Conservation (phyloP, 2,888 invertebrate genomes). For the Machimus rusticus region DNA sequence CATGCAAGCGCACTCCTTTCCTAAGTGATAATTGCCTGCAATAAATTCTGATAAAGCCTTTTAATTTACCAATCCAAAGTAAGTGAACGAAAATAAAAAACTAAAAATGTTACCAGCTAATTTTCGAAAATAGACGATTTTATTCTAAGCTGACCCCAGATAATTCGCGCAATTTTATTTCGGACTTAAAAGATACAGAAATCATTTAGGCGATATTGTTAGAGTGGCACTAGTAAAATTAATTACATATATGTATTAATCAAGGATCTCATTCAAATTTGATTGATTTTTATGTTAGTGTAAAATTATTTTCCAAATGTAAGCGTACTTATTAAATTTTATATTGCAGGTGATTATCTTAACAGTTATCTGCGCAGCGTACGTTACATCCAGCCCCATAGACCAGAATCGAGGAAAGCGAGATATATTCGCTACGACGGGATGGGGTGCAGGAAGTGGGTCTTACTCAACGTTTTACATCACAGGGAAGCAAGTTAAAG, state of each 20-base stretch:
- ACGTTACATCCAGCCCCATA: not conserved
- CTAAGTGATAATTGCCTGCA: not conserved
- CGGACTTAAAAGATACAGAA: not conserved
- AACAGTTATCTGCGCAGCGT: not conserved
- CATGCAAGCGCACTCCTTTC: not conserved
- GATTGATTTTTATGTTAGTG: not conserved
- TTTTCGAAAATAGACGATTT: not conserved
- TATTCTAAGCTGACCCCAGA: not conserved
- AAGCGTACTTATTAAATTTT: not conserved
- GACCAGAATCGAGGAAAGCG: conserved; percentile 54
- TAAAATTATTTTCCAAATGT: not conserved
- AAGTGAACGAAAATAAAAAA: not conserved
- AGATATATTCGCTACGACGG: conserved; percentile 63
- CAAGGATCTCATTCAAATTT: not conserved
- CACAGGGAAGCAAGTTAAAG: conserved; percentile 45
- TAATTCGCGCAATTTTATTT: not conserved
- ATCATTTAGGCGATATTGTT: not conserved
- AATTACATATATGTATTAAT: not conserved
- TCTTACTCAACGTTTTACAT: conserved; percentile 65
- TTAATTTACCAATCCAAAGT: not conserved
- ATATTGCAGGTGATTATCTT: not conserved
- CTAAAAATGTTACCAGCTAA: not conserved
- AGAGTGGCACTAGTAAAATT: not conserved
- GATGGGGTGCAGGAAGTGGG: conserved; percentile 66
- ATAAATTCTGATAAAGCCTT: not conserved